Evolutionary conservation across 92 coral and sea anemone genomes (phyloP), one percentile per base, ranked within the genome.

Genomic region (Zoanthus gigantus): DNA sequence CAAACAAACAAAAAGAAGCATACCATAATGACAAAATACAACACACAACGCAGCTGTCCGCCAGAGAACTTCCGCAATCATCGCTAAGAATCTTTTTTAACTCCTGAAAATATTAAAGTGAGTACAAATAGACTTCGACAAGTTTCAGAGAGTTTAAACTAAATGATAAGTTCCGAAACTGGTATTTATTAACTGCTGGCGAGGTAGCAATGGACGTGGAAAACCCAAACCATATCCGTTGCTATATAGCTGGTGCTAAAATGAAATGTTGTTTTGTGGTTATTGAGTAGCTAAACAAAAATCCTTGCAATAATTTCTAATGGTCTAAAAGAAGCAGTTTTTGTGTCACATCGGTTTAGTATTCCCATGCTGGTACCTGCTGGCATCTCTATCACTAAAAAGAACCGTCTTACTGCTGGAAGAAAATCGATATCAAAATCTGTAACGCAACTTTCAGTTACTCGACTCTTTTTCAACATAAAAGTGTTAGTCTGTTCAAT

Each of bases 21-120:
- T 63, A 80, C 85, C 85, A 44, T 65, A 46, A 80, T 65, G 58
- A 44, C 17, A 18, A 14, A 37, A 80, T 23, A 80, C 8, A 65
- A 15, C 29, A 80, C 60, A 80, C 5, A 80, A 12, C 34, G 32
- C 58, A 65, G 73, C 29, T 50, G 85, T 80, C 85, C 85, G 63
- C 18, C 60, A 30, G 42, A 65, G 54, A 13, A 30, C 3, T 2
- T 47, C 23, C 23, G 45, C 60, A 11, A 28, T 29, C 85, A 80
- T 80, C 9, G 1, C 65, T 42, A n/a, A 31, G 11, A 1, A 56
- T 34, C 13, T 44, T 63, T 29, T 61, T 60, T 17, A 60, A 15
- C 44, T 2, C 42, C 16, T 31, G 30, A 5, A 65, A 80, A 17
- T 44, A 80, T 56, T 61, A 65, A 13, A 17, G n/a, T 17, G 8